Percentiles rank a stretch among this genome's conserved stretches.
These are phyloP conservation scores for Stictocephala bisonia DNA, from an alignment of 2,888 invertebrate genomes.

Conservation along the genomic window DNA sequence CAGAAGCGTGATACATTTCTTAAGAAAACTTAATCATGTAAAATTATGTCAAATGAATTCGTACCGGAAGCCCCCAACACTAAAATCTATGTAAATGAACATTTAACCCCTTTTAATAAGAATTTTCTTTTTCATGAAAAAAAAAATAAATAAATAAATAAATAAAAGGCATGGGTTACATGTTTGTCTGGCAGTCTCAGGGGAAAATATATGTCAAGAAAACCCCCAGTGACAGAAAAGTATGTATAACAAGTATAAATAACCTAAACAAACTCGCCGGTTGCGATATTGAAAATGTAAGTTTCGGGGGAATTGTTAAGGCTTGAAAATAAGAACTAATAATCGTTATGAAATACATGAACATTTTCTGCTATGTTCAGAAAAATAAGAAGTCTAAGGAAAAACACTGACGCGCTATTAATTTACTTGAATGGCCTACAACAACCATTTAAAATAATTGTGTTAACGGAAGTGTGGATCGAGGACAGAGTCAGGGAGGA, in stretches of 20 bases:
- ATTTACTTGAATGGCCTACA: not conserved
- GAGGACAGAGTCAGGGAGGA: not conserved
- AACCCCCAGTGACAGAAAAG: not conserved
- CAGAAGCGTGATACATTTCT: not conserved
- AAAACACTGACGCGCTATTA: not conserved
- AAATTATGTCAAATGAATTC: not conserved
- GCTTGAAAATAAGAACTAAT: too few species aligned
- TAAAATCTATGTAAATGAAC: not conserved
- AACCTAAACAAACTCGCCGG: not conserved
- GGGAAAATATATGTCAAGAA: not conserved
- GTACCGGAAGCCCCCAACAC: not conserved
- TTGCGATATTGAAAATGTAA: too few species aligned
- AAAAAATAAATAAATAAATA: too few species aligned
- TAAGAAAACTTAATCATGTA: not conserved
- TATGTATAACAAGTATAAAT: not conserved
- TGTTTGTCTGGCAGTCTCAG: not conserved
- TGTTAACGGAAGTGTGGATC: slow-evolving; percentile 2
- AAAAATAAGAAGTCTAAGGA: not conserved
- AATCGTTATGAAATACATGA: too few species aligned
- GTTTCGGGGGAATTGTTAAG: too few species aligned
- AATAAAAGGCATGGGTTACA: not conserved
- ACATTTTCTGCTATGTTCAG: too few species aligned
- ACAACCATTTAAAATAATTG: not conserved
- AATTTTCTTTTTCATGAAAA: not conserved
- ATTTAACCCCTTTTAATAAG: not conserved